Evolutionary conservation across 2,888 invertebrate genomes (phyloP).

Genomic region (Anodontia alba): DNA sequence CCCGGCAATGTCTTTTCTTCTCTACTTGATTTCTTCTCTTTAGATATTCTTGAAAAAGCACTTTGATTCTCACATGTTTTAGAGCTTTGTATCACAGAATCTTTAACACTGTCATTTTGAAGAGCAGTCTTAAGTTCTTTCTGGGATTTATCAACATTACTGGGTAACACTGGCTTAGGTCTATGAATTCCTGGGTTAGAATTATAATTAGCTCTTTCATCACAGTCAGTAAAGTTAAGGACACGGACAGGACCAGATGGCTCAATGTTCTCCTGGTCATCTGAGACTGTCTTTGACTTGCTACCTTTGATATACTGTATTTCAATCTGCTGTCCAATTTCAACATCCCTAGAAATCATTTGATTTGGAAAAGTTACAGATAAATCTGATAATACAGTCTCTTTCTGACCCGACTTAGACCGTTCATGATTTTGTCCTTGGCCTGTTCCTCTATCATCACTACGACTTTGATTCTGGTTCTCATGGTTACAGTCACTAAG

Average conservation of each 20-base stretch:
- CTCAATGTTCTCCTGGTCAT: constrained; percentile 57
- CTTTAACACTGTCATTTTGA: constrained; percentile 23
- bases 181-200: constrained; percentile 49
- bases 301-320: constrained; percentile 45
- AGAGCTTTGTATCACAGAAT: constrained; percentile 14
- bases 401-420: constrained; percentile 13
- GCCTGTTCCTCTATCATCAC: neutral
- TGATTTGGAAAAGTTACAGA: constrained; percentile 42
- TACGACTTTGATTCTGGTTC: constrained; percentile 36
- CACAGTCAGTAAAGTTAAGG: constrained; percentile 49
- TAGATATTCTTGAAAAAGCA: constrained; percentile 58
- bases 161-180: constrained; percentile 62
- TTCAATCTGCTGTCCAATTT: constrained; percentile 57
- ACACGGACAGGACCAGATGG: constrained; percentile 58
- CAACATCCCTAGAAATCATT: constrained; percentile 25
- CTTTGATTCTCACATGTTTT: constrained; percentile 40
- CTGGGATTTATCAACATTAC: constrained; percentile 32
- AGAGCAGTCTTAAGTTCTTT: constrained; percentile 28
- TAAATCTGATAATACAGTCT: constrained; percentile 52
- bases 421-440: constrained; percentile 12
- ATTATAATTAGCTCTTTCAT: constrained; percentile 47
- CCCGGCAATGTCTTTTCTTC: constrained; percentile 60
- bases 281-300: constrained; percentile 29
- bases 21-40: constrained; percentile 39
- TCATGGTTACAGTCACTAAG: constrained; percentile 19